Evolutionary conservation across 2,888 invertebrate species (phyloP).

Genomic region (Spisula solida): DNA sequence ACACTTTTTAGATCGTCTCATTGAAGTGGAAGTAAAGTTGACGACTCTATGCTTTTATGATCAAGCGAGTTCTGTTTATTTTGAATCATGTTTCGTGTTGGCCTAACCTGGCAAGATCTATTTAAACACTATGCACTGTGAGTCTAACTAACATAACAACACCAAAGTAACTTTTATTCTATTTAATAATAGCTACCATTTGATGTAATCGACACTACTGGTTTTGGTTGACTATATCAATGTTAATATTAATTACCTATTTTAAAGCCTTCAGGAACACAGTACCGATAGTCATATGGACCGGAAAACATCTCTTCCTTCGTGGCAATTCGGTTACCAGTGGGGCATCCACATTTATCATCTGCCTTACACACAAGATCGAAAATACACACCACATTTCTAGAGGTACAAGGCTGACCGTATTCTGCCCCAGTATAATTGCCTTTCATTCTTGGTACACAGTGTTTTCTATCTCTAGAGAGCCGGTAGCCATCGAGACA

Average conservation of each 20-base stretch:
- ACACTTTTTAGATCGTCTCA: too few relatives aligned
- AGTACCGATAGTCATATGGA: conserved; percentile 63
- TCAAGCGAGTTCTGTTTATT: too few relatives aligned
- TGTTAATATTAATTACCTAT: conserved; percentile 53
- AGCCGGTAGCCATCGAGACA: conserved; percentile 64
- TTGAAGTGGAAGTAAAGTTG: too few relatives aligned
- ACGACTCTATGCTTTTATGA: too few relatives aligned
- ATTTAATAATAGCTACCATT: too few relatives aligned
- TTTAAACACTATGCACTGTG: too few relatives aligned
- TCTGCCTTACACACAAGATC: conserved; percentile 59
- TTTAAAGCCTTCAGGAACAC: conserved; percentile 62
- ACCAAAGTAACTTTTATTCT: too few relatives aligned
- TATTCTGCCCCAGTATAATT: conserved; percentile 44
- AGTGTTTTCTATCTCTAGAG: conserved; percentile 38
- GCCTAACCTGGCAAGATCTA: too few relatives aligned
- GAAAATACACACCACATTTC: conserved; percentile 47
- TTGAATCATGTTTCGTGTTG: too few relatives aligned
- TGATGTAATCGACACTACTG: too few relatives aligned
- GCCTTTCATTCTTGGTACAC: conserved; percentile 54
- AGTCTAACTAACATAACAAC: too few relatives aligned
- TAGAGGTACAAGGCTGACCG: conserved; percentile 48
- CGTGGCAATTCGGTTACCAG: conserved; percentile 56
- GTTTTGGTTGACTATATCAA: too few relatives aligned
- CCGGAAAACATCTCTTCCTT: conserved; percentile 56
- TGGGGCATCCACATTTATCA: conserved; percentile 58